Percentiles rank a stretch among this genome's conserved stretches.
phyloP scores from a whole-genome alignment of 2,888 invertebrate genomes.

The Heliconius charithonia region DNA sequence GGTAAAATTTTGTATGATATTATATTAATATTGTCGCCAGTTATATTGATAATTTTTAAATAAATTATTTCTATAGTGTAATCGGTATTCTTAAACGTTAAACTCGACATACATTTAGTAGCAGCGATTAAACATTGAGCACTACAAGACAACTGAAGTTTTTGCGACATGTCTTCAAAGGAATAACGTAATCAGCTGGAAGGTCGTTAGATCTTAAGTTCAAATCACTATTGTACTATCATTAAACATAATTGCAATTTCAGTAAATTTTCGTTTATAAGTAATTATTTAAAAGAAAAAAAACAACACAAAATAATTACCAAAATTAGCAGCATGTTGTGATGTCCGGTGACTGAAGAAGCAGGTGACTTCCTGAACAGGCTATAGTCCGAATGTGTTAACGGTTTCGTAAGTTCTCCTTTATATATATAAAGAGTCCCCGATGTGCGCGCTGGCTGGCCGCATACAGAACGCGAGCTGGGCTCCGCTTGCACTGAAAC shows the following conservation, averaged over 20 bases:
- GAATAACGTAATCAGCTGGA: constrained; percentile 54
- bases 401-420: constrained; percentile 79
- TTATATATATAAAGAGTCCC: constrained; percentile 71
- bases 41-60: background rate
- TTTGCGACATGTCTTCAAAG: constrained; percentile 60
- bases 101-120: constrained; percentile 51
- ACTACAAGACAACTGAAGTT: constrained; percentile 52
- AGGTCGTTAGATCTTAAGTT: constrained; percentile 54
- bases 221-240: constrained; percentile 49
- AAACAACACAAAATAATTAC: constrained; percentile 54
- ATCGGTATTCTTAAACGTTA: constrained; percentile 38
- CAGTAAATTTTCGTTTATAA: constrained; percentile 17
- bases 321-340: constrained; percentile 69
- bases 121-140: constrained; percentile 50
- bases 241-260: constrained; percentile 39
- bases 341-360: constrained; percentile 61
- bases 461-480: constrained; percentile 60
- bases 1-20: constrained; percentile 16
- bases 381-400: constrained; percentile 76
- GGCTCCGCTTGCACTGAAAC: constrained; percentile 69
- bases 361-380: constrained; percentile 78
- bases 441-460: constrained; percentile 60
- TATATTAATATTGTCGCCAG: background rate
- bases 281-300: constrained; percentile 22
- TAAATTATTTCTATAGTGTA: constrained; percentile 4